Evolutionary conservation across 2,113 vertebrate genomes (phyloP).

Genomic region (Oryzias celebensis): DNA sequence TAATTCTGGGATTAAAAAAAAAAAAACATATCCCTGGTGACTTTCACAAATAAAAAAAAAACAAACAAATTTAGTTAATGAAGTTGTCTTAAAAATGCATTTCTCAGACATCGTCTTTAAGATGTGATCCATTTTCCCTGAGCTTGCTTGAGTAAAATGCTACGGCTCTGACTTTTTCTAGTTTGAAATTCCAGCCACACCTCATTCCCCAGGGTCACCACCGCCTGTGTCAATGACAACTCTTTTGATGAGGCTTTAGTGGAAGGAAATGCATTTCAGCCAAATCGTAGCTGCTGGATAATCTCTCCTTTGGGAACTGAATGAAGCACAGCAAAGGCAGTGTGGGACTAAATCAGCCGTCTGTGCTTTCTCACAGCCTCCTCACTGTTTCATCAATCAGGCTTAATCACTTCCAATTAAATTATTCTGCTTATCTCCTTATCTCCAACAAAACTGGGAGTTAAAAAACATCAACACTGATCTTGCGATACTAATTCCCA

Average conservation of each 20-base stretch:
- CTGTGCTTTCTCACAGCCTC: background rate
- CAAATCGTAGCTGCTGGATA: conserved; percentile 24
- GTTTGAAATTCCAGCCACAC: background rate
- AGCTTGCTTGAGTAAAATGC: background rate
- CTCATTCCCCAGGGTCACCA: background rate
- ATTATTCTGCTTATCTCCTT: conserved; percentile 19
- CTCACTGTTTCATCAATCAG: conserved; percentile 51
- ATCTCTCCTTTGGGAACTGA: conserved; percentile 37
- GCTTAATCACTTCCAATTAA: conserved; percentile 54
- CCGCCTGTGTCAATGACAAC: conserved; percentile 14
- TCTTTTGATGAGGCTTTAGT: conserved; percentile 23
- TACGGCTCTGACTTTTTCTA: background rate
- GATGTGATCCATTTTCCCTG: background rate
- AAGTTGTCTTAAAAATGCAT: background rate
- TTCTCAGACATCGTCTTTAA: background rate
- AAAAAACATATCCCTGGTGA: too few species aligned
- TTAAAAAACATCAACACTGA: conserved; percentile 25
- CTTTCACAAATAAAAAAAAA: too few species aligned
- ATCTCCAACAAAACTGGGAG: conserved; percentile 10
- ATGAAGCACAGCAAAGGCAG: conserved; percentile 18
- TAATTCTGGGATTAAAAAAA: too few species aligned
- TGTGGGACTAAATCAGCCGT: background rate
- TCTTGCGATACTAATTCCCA: background rate
- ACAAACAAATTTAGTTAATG: too few species aligned
- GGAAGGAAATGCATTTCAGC: conserved; percentile 25